Base-by-base conservation (phyloP, 2,888 invertebrate genomes). In the Lacanobia wlatinum region DNA sequence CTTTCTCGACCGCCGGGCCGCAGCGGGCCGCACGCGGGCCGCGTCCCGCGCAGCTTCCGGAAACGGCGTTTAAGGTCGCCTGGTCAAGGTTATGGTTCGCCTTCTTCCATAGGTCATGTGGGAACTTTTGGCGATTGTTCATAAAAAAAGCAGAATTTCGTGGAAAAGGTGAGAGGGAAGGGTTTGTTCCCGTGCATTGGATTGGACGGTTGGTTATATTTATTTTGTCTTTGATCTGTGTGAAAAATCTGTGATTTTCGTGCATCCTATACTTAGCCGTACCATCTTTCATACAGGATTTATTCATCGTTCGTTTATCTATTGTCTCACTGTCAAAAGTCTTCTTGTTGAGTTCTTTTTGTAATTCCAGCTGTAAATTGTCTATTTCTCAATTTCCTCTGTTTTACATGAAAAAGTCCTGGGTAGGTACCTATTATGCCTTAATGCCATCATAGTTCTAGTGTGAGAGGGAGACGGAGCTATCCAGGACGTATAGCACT, bases 71-170 rank as follows among this genome's bases (percentile, higher is more conserved):
- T 86, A 84, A 86, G 86, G 91, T 89, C 88, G 86, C 84, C 58
- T 89, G 91, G 94, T 93, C 94, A 94, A 94, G 94, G 94, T 92
- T 94, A 91, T 87, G 86, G 88, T 88, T 84, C 77, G 43, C 23
- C 21, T 67, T 78, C 65, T 61, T 61, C 62, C 66, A 70, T 63
- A 46, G 69, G 59, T 67, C 60, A 67, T 64, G 56, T 70, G 62
- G 62, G 48, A 23, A 53, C 43, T 34, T 77, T 68, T 59, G 55
- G 62, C 50, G 14, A 38, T n/a, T n/a, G 14, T 18, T 16, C 10
- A 48, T 43, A 14, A 28, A 28, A 58, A 34, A 0, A 12, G 21
- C 12, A n/a, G 10, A n/a, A n/a, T n/a, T n/a, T n/a, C n/a, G n/a
- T n/a, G n/a, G n/a, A n/a, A 38, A 58, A 12, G 16, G 21, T 2